A percentile compares a stretch with the other conserved stretches of the same genome.
Conservation (phyloP, 2,113 vertebrate species). For the Acanthisitta chloris region DNA sequence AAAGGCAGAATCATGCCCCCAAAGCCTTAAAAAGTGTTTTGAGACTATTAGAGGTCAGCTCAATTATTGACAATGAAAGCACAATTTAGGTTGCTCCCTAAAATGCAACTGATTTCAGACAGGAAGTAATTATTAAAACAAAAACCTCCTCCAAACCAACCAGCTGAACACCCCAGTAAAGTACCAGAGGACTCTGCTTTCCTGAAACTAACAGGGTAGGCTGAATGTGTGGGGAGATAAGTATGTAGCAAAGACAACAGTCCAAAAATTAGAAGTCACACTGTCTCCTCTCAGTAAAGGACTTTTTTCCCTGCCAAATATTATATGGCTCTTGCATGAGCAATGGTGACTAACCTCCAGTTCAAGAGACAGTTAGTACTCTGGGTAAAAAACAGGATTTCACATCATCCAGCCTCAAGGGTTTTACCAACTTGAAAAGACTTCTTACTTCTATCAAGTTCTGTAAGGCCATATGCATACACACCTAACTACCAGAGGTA, state of each 20-base stretch:
- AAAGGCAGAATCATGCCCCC: background rate
- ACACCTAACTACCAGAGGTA: background rate
- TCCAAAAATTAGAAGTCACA: background rate
- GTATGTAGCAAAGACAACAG: background rate
- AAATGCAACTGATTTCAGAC: background rate
- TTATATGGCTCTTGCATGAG: background rate
- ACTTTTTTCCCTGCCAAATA: background rate
- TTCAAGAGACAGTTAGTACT: background rate
- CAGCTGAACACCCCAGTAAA: background rate
- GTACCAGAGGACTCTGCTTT: background rate
- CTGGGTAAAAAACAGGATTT: background rate
- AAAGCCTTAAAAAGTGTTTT: background rate
- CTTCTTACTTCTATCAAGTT: background rate
- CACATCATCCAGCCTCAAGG: background rate
- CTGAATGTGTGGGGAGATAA: background rate
- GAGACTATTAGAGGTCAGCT: background rate
- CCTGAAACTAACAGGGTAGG: background rate
- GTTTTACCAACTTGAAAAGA: background rate
- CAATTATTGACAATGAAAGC: background rate
- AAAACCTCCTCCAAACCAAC: background rate
- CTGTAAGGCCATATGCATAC: background rate
- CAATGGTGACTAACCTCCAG: background rate
- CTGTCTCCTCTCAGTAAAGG: background rate
- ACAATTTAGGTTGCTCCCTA: background rate
- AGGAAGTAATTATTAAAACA: background rate